phyloP scores from a whole-genome alignment of 2,113 vertebrate species.

The Heloderma charlesbogerti region DNA sequence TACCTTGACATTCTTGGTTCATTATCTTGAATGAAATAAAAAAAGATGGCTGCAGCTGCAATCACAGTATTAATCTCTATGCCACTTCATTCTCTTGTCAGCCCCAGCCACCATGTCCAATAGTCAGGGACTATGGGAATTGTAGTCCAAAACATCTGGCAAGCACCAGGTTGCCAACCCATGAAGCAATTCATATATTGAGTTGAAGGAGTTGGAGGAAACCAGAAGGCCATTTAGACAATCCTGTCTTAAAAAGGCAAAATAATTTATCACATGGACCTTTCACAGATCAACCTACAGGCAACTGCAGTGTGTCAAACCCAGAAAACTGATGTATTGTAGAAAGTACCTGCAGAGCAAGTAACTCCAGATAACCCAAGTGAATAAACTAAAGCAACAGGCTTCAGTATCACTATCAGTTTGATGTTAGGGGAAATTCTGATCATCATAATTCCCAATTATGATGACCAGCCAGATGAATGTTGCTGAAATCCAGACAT shows the following conservation, averaged over 20 bases:
- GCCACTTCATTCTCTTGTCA: background rate
- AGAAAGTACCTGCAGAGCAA: background rate
- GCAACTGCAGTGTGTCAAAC: background rate
- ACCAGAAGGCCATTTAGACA: background rate
- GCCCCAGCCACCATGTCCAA: too few relatives aligned
- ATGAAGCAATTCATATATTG: background rate
- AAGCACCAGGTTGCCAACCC: too few relatives aligned
- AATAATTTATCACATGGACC: background rate
- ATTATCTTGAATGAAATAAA: fast-evolving
- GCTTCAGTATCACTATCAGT: background rate
- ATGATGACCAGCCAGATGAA: background rate
- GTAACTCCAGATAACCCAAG: background rate
- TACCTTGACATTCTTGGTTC: fast-evolving
- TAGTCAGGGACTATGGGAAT: too few relatives aligned
- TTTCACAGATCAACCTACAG: background rate
- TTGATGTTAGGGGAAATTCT: too few relatives aligned
- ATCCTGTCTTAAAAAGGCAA: background rate
- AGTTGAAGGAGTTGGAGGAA: background rate
- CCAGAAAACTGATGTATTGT: background rate
- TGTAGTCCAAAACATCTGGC: too few relatives aligned
- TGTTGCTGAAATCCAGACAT: background rate
- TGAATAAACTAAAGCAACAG: background rate
- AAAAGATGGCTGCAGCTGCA: background rate
- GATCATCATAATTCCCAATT: background rate
- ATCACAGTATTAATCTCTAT: background rate